Conservation (phyloP, 2,113 vertebrate genomes). For the Cromileptes altivelis region DNA sequence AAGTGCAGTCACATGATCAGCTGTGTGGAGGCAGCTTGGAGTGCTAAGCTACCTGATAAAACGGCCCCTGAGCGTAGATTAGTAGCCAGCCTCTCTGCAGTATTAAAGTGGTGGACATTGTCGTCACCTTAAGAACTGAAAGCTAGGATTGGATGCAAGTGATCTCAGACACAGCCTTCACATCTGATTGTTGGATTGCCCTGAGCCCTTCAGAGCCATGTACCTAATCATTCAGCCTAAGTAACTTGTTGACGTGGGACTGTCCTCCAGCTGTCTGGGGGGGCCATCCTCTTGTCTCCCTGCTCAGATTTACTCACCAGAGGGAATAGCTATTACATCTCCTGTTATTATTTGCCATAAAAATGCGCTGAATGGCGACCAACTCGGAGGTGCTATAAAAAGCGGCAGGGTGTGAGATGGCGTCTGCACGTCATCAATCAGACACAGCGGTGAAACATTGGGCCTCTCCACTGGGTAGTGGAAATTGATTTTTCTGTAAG, state of each 20-base stretch:
- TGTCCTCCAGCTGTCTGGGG: constrained; percentile 77
- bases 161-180: constrained; percentile 47
- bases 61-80: neutral
- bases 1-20: neutral
- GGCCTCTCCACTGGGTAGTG: constrained; percentile 66
- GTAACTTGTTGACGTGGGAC: constrained; percentile 78
- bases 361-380: constrained; percentile 79
- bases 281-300: constrained; percentile 68
- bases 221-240: constrained; percentile 75
- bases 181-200: constrained; percentile 53
- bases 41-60: constrained; percentile 38
- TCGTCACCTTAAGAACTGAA: constrained; percentile 28
- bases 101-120: constrained; percentile 25
- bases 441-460: constrained; percentile 74
- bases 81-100: constrained; percentile 24
- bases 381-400: constrained; percentile 80
- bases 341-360: constrained; percentile 86
- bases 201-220: constrained; percentile 38
- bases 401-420: constrained; percentile 78
- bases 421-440: constrained; percentile 82
- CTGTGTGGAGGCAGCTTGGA: constrained; percentile 8
- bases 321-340: constrained; percentile 78
- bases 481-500: constrained; percentile 84
- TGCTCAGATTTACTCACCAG: constrained; percentile 78
- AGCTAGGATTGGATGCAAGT: constrained; percentile 33